Conservation (phyloP, 2,113 vertebrate genomes). For the Hyaena hyaena region DNA sequence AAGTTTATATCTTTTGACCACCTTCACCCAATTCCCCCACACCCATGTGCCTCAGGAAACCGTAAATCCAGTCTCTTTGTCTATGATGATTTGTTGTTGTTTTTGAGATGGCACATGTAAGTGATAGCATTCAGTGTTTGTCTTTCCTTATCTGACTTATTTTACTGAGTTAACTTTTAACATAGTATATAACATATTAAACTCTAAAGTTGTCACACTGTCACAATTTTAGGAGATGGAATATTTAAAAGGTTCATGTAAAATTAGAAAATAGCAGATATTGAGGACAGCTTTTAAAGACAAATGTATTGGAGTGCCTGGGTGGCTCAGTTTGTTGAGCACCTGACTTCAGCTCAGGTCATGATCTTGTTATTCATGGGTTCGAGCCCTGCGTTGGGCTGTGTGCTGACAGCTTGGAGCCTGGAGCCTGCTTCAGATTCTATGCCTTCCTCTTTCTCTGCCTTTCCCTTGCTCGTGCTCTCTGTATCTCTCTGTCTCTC, state of each 20-base stretch:
- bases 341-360: too few species aligned
- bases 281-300: constrained; percentile 16
- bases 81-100: not conserved
- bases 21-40: not conserved
- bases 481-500: too few species aligned
- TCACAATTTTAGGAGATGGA: not conserved
- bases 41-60: not conserved
- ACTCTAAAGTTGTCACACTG: not conserved
- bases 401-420: too few species aligned
- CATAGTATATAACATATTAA: not conserved
- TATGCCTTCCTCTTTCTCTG: too few species aligned
- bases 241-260: not conserved
- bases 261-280: not conserved
- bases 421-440: too few species aligned
- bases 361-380: too few species aligned
- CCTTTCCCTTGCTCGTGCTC: too few species aligned
- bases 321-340: too few species aligned
- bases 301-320: not conserved
- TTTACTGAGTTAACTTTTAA: constrained; percentile 29
- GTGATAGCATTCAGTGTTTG: not conserved
- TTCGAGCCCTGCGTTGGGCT: too few species aligned
- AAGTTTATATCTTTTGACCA: not conserved
- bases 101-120: not conserved
- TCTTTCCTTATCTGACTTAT: not conserved
- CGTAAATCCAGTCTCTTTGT: not conserved